Evolutionary conservation across 2,888 invertebrate species (phyloP).

Genomic region (Candidula unifasciata): DNA sequence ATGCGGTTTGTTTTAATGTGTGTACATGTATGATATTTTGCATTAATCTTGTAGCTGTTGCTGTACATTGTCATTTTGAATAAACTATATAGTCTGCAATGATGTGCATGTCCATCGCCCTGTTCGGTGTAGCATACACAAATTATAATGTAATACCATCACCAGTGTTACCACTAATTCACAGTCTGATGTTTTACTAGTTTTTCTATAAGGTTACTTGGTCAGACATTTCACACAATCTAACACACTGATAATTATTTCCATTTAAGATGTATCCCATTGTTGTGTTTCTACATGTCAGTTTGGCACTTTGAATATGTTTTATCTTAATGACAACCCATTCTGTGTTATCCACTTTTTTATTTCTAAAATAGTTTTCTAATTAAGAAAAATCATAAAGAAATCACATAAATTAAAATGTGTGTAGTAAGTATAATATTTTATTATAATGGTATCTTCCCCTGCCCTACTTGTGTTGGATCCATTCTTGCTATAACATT

Average conservation of each 20-base stretch:
- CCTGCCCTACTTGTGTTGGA: no score
- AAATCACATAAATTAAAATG: no score
- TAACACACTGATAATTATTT: not conserved
- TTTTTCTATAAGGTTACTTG: not conserved
- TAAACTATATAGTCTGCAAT: not conserved
- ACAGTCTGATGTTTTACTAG: no score
- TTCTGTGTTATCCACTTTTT: not conserved
- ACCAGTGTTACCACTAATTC: no score
- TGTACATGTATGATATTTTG: slow-evolving; percentile 12
- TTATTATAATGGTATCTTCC: no score
- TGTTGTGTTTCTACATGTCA: not conserved
- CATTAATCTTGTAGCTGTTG: not conserved
- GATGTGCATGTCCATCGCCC: not conserved
- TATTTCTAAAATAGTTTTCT: no score
- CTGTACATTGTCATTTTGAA: not conserved
- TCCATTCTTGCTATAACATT: no score
- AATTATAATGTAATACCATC: no score
- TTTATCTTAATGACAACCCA: not conserved
- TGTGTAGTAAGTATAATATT: no score
- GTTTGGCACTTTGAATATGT: not conserved
- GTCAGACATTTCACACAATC: not conserved
- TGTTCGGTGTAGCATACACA: not conserved
- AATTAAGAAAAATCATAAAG: no score
- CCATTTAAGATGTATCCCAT: not conserved
- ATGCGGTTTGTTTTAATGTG: not conserved